Conservation (phyloP, 2,888 invertebrate genomes). For the Drosophila sordidula region DNA sequence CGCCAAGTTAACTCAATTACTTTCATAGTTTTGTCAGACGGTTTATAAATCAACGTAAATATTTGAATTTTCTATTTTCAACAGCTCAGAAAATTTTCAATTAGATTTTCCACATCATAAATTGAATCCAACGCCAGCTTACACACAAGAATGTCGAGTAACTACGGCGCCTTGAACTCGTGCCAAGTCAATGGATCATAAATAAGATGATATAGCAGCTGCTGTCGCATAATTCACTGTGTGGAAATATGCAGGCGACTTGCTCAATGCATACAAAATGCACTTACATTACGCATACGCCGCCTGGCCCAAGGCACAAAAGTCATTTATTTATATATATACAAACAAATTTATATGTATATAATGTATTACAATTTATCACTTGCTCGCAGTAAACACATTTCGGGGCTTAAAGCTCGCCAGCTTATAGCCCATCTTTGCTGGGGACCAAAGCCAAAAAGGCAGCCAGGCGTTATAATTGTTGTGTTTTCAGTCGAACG, state of each 20-base stretch:
- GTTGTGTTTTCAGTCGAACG: constrained; percentile 38
- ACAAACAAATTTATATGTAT: neutral
- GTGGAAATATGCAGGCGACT: constrained; percentile 18
- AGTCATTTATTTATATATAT: neutral
- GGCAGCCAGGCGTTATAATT: constrained; percentile 35
- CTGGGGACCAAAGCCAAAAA: constrained; percentile 8
- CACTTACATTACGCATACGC: constrained; percentile 53
- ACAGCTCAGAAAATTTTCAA: constrained; percentile 26
- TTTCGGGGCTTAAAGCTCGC: constrained; percentile 50
- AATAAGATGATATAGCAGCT: constrained; percentile 15
- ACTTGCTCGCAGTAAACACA: constrained; percentile 46
- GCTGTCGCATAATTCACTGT: constrained; percentile 28
- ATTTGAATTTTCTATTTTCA: no score
- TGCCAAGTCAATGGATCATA: constrained; percentile 28
- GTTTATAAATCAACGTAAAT: neutral
- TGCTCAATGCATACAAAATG: constrained; percentile 26
- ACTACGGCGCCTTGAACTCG: constrained; percentile 15
- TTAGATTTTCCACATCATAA: constrained; percentile 30
- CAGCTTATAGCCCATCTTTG: constrained; percentile 24
- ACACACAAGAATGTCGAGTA: neutral
- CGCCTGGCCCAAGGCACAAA: constrained; percentile 20
- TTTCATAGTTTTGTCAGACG: neutral
- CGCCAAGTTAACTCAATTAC: neutral
- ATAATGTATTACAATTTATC: constrained; percentile 30
- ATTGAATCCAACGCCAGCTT: neutral